phyloP scores from a whole-genome alignment of 2,797 vertebrate genomes.

The Sebastes trivittatus region DNA sequence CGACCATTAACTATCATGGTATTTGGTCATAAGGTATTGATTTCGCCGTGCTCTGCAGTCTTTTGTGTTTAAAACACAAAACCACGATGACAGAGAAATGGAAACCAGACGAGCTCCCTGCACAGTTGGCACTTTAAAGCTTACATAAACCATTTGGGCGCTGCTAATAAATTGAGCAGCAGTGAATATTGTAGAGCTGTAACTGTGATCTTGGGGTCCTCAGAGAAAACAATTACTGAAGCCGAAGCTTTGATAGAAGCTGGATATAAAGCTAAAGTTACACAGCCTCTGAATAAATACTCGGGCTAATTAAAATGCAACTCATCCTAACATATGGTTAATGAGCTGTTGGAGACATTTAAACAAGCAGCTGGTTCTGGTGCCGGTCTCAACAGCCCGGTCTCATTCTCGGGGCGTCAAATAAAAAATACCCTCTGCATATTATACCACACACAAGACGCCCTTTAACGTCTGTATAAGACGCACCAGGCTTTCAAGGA shows the following conservation, averaged over 20 bases:
- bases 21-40: conserved; percentile 60
- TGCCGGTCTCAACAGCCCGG: background rate
- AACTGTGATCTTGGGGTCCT: conserved; percentile 17
- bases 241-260: background rate
- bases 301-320: background rate
- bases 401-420: rapidly evolving
- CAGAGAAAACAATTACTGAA: conserved; percentile 37
- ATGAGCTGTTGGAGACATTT: conserved; percentile 20
- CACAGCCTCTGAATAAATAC: conserved; percentile 15
- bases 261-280: conserved; percentile 10
- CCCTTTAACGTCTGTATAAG: background rate
- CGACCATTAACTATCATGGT: conserved; percentile 44
- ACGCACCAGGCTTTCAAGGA: background rate
- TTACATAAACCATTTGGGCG: conserved; percentile 45
- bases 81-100: conserved; percentile 71
- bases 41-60: conserved; percentile 45
- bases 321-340: conserved; percentile 7
- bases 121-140: conserved; percentile 55
- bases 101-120: conserved; percentile 69
- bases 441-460: background rate
- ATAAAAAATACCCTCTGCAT: too few relatives aligned
- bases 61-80: conserved; percentile 49
- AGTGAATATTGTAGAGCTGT: conserved; percentile 16
- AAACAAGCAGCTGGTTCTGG: conserved; percentile 17
- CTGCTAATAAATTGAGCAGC: conserved; percentile 32